These are phyloP conservation scores for Subacronicta megacephala DNA, from an alignment of 2,888 invertebrate genomes.

Conservation along the genomic window DNA sequence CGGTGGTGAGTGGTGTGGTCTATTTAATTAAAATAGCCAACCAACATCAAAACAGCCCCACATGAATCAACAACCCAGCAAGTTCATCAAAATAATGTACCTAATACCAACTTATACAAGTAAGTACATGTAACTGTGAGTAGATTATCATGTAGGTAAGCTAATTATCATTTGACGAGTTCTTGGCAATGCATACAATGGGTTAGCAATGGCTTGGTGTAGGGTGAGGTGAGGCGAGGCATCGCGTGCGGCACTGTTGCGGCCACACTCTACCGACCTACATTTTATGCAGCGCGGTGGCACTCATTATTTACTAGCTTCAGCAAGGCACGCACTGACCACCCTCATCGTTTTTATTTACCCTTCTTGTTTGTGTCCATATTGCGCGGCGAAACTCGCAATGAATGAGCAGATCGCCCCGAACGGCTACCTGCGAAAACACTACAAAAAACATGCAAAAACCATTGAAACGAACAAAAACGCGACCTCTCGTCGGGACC, in stretches of 20 bases:
- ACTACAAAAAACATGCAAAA: conserved; percentile 78
- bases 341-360: conserved; percentile 67
- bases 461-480: conserved; percentile 83
- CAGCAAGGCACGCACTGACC: conserved; percentile 74
- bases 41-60: conserved; percentile 4
- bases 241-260: conserved; percentile 80
- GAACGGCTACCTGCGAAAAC: conserved; percentile 84
- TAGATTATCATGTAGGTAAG: conserved; percentile 12
- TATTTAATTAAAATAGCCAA: conserved; percentile 1
- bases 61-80: no score
- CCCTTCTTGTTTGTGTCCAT: conserved; percentile 60
- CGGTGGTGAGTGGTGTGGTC: neutral
- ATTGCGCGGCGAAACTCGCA: conserved; percentile 41
- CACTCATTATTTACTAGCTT: conserved; percentile 81
- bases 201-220: conserved; percentile 61
- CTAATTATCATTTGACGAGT: conserved; percentile 67
- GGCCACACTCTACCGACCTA: conserved; percentile 87
- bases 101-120: no score
- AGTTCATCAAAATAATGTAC: no score
- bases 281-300: conserved; percentile 86
- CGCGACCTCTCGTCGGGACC: conserved; percentile 80
- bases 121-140: neutral
- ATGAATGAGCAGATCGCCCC: conserved; percentile 71
- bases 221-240: conserved; percentile 70
- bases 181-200: conserved; percentile 66